phyloP scores from a whole-genome alignment of 2,888 invertebrate species.

The Ypsolopha sequella region DNA sequence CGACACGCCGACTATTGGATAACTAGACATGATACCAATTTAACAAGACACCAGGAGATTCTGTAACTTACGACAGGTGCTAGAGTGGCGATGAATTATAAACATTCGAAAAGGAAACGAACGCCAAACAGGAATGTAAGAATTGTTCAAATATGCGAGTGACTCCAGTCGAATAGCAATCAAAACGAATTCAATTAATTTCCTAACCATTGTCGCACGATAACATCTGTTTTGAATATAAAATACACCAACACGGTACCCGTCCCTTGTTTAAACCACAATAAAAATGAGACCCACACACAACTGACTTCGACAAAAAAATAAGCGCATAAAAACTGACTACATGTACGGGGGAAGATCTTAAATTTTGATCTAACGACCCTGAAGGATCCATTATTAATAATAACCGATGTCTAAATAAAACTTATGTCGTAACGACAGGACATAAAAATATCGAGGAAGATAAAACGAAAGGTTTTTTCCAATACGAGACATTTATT shows the following conservation, averaged over 20 bases:
- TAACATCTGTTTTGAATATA: constrained; percentile 67
- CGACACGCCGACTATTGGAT: constrained; percentile 23
- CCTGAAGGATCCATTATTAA: constrained; percentile 61
- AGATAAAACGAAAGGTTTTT: constrained; percentile 41
- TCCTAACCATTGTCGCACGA: constrained; percentile 47
- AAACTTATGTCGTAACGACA: constrained; percentile 37
- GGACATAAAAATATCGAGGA: constrained; percentile 44
- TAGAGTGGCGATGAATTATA: too few relatives aligned
- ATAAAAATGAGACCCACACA: constrained; percentile 53
- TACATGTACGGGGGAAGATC: constrained; percentile 44
- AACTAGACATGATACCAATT: constrained; percentile 23
- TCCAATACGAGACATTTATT: constrained; percentile 63
- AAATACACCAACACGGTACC: constrained; percentile 45
- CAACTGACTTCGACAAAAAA: constrained; percentile 46
- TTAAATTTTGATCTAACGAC: constrained; percentile 62
- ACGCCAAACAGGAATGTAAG: constrained; percentile 23
- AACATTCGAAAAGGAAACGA: background rate
- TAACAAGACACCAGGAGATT: background rate
- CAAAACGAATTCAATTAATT: constrained; percentile 58
- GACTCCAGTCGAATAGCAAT: constrained; percentile 54
- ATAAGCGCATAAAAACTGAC: constrained; percentile 38
- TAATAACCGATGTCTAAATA: constrained; percentile 67
- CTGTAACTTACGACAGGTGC: background rate
- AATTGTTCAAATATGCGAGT: constrained; percentile 46
- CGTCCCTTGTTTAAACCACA: constrained; percentile 46